Percentiles rank a stretch among this genome's conserved stretches.
These are phyloP conservation scores for Tarsius wallacei DNA, from an alignment of 2,797 vertebrate genomes.

Conservation along the genomic window DNA sequence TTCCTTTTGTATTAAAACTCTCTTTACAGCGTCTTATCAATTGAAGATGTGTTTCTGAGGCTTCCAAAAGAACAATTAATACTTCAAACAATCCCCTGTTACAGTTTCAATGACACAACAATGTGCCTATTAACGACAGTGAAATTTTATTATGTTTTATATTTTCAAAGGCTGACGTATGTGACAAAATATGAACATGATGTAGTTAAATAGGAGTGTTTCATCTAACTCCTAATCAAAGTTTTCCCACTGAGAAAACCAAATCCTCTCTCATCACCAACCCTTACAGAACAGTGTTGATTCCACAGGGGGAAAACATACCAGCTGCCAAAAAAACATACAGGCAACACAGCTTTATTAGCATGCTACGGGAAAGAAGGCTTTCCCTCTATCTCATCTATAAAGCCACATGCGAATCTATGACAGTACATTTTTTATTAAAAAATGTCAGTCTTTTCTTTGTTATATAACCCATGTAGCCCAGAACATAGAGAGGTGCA, in stretches of 20 bases:
- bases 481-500: fast-evolving
- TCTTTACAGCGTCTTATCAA: not conserved
- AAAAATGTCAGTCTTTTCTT: not conserved
- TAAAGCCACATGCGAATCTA: not conserved
- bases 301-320: not conserved
- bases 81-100: not conserved
- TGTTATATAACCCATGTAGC: not conserved
- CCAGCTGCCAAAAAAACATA: not conserved
- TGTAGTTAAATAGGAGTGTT: not conserved
- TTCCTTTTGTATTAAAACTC: not conserved
- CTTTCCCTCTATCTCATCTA: not conserved
- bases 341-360: not conserved
- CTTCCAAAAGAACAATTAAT: not conserved
- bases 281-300: not conserved
- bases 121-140: not conserved
- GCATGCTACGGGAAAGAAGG: fast-evolving
- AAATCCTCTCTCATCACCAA: not conserved
- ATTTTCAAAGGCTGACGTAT: not conserved
- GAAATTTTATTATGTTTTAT: not conserved
- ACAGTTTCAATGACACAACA: not conserved
- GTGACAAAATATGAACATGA: not conserved
- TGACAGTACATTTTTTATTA: not conserved
- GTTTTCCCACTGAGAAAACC: not conserved
- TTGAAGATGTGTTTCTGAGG: not conserved
- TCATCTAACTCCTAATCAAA: not conserved